These are phyloP conservation scores for Antennarius striatus DNA, from an alignment of 2,113 vertebrate genomes.

Conservation along the genomic window DNA sequence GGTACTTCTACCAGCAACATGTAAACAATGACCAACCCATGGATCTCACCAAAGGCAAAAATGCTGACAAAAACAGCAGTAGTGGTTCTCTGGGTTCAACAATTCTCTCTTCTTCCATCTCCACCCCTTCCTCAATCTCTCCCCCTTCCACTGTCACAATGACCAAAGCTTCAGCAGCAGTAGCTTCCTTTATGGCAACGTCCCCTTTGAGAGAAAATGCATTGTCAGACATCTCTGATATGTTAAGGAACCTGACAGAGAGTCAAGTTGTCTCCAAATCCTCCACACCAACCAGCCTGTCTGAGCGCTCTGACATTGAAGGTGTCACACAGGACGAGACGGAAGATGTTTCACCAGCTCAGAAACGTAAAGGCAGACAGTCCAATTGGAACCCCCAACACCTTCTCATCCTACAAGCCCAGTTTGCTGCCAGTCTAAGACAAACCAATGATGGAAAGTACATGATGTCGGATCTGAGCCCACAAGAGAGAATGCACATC, in stretches of 20 bases:
- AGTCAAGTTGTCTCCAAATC: constrained; percentile 93
- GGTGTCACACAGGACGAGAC: constrained; percentile 91
- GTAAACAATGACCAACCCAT: constrained; percentile 95
- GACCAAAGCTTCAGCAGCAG: constrained; percentile 92
- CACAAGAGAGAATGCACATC: constrained; percentile 99
- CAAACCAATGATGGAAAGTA: constrained; percentile 96
- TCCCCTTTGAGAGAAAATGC: constrained; percentile 98
- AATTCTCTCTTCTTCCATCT: constrained; percentile 89
- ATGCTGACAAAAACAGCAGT: constrained; percentile 80
- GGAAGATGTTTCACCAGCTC: constrained; percentile 93
- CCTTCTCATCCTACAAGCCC: constrained; percentile 96
- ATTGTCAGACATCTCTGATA: constrained; percentile 98
- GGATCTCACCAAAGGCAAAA: constrained; percentile 98
- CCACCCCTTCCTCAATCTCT: constrained; percentile 90
- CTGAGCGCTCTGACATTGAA: constrained; percentile 94
- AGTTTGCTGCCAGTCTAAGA: constrained; percentile 96
- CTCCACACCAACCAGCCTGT: constrained; percentile 95
- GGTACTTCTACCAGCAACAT: constrained; percentile 93
- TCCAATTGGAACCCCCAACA: constrained; percentile 99
- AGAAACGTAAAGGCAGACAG: constrained; percentile 98
- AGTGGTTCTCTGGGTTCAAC: constrained; percentile 89
- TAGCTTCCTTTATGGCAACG: constrained; percentile 95
- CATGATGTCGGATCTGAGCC: constrained; percentile 98
- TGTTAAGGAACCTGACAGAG: constrained; percentile 98
- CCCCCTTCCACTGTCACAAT: constrained; percentile 90